Conservation (phyloP, 2,888 invertebrate genomes). For the Thelaira solivaga region DNA sequence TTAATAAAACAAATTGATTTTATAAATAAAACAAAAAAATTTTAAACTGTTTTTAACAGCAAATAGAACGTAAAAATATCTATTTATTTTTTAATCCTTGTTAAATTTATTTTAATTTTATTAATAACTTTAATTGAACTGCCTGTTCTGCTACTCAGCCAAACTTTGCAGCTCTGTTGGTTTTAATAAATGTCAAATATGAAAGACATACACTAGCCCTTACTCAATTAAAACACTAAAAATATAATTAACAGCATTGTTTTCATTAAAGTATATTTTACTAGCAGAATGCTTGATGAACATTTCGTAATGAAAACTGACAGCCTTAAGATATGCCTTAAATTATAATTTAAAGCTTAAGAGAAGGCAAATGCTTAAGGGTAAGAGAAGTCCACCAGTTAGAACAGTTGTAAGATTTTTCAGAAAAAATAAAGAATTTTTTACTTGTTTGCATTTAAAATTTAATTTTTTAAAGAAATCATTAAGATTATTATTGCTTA, state of each 20-base stretch:
- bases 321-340: constrained; percentile 36
- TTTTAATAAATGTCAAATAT: constrained; percentile 28
- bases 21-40: no score
- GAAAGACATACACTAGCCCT: background rate
- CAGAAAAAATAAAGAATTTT: background rate
- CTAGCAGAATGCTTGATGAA: constrained; percentile 27
- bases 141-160: no score
- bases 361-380: background rate
- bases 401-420: background rate
- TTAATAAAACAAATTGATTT: no score
- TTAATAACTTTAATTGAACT: background rate
- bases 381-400: background rate
- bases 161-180: background rate
- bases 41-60: no score
- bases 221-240: background rate
- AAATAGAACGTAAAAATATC: no score
- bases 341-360: background rate
- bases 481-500: background rate
- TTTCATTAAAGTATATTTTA: background rate
- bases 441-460: background rate
- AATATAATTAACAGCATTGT: constrained; percentile 22
- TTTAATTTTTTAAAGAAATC: background rate
- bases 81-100: no score
- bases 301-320: constrained; percentile 34
- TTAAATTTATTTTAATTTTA: no score